phyloP scores from a whole-genome alignment of 1,140 invertebrate genomes.

The Teleogryllus occipitalis region DNA sequence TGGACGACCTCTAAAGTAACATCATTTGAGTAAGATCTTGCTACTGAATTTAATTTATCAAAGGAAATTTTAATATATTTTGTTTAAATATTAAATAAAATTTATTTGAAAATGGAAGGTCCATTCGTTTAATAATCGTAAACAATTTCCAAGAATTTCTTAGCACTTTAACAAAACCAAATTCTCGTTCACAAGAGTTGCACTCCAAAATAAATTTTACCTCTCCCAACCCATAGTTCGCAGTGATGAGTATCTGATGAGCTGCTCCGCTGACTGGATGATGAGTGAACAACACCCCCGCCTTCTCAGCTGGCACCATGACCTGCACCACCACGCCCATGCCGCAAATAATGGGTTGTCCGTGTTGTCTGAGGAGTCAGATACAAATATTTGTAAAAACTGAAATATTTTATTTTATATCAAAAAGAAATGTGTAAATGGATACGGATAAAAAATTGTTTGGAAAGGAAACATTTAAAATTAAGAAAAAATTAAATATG shows the following conservation, averaged over 20 bases:
- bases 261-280: conserved; percentile 63
- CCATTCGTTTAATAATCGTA: not conserved
- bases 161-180: not conserved
- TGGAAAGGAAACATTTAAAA: too few species aligned
- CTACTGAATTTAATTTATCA: too few species aligned
- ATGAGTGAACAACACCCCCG: conserved; percentile 73
- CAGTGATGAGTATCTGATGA: conserved; percentile 57
- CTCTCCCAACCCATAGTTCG: conserved; percentile 76
- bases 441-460: too few species aligned
- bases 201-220: conserved; percentile 33
- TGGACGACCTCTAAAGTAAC: too few species aligned
- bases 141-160: not conserved
- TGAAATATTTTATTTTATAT: too few species aligned
- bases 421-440: too few species aligned
- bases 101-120: not conserved
- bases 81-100: not conserved
- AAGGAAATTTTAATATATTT: not conserved
- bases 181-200: not conserved
- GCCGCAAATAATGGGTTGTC: conserved; percentile 44
- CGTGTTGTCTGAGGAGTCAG: conserved; percentile 45
- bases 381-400: too few species aligned
- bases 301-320: conserved; percentile 58
- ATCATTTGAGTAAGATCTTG: too few species aligned
- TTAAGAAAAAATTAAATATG: too few species aligned
- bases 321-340: conserved; percentile 78